Evolutionary conservation across 2,113 vertebrate genomes (phyloP).

Genomic region (Pithys albifrons): DNA sequence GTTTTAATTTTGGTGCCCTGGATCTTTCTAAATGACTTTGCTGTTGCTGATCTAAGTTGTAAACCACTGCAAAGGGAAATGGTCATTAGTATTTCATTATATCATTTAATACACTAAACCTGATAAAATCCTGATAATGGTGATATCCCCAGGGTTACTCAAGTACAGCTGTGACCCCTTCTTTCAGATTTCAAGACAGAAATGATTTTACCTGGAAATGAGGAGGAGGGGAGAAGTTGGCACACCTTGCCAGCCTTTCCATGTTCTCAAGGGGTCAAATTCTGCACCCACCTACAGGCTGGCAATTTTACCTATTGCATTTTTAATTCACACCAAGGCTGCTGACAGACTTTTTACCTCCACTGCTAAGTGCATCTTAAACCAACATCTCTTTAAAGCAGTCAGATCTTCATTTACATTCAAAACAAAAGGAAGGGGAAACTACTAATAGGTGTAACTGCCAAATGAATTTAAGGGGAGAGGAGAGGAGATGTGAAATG

Average conservation of each 20-base stretch:
- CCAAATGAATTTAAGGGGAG: background rate
- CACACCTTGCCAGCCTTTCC: background rate
- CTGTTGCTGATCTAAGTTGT: conserved; percentile 1
- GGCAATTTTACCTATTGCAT: background rate
- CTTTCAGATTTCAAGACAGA: background rate
- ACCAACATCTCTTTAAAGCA: background rate
- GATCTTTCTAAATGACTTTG: conserved; percentile 46
- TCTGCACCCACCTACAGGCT: background rate
- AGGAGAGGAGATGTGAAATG: background rate
- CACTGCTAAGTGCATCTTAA: background rate
- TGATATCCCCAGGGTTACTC: background rate
- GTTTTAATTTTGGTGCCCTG: conserved; percentile 62
- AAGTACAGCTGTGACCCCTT: conserved; percentile 30
- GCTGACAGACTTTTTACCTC: background rate
- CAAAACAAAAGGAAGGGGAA: conserved; percentile 27
- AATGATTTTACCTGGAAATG: background rate
- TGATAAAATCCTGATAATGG: conserved; percentile 31
- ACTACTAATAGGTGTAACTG: background rate
- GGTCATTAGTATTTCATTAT: conserved; percentile 19
- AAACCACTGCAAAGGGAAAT: background rate
- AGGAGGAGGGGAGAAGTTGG: background rate
- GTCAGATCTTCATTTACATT: conserved; percentile 10
- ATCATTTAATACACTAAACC: conserved; percentile 22
- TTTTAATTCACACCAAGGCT: background rate
- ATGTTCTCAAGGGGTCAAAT: background rate